Base-by-base conservation (phyloP, 2,113 vertebrate genomes). In the Apus apus region DNA sequence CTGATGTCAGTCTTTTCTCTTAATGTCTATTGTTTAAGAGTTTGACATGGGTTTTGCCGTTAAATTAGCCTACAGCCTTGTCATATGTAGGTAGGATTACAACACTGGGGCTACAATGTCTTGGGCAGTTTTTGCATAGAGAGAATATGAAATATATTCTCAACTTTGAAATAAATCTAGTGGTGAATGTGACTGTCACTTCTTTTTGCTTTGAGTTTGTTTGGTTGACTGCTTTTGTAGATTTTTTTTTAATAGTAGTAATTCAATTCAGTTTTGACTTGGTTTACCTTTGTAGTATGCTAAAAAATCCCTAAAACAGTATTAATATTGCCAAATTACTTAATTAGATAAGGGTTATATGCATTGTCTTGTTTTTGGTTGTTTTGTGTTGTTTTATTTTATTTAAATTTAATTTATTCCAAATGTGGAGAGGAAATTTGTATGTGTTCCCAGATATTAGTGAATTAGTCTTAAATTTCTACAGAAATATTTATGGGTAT, bases 331-430 rank as follows among this genome's bases (percentile, higher is more conserved):
- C 5, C 8, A 38, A 51, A 11, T 53, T 57, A 38, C 87, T 83
- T 64, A 20, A 32, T 48, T 64, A 57, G 27, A 23, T 46, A 46
- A 50, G 4, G 4, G 3, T 57, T 86, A 30, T 32, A 5, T 75
- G 10, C 0, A 0, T n/a, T n/a, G 7, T 11, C 8, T 40, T 38
- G 2, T 5, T 19, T 53, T 30, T 14, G 1, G 46, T 25, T 12
- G 23, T 34, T 15, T 34, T 38, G 38, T 38, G 38, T 10, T 38
- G 38, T 57, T 18, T 57, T 12, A n/a, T 51, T n/a, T 30, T 5
- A 7, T 34, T 75, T 30, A 8, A 3, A 10, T 57, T 26, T n/a
- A 2, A 14, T 68, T 85, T 78, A 48, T 71, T 78, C 5, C 23
- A 85, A 61, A 62, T 8, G 0, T 46, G 4, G 8, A 61, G 8